phyloP scores from a whole-genome alignment of 2,797 vertebrate species.

The Crenuchus spilurus region DNA sequence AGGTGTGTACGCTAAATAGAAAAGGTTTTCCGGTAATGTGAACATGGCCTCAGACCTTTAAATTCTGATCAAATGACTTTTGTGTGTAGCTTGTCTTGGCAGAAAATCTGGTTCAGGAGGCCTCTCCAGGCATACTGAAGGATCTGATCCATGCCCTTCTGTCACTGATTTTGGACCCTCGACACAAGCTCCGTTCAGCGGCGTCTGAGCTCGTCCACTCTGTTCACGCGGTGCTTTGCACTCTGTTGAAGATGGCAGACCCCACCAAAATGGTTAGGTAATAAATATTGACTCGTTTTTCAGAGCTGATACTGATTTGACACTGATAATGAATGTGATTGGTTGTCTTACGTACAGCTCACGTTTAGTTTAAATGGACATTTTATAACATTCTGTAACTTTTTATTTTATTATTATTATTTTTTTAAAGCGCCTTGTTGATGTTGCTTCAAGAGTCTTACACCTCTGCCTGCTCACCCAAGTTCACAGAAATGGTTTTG shows the following conservation, averaged over 20 bases:
- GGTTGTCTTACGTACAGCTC: not conserved
- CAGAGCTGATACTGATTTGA: no score
- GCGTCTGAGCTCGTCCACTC: constrained; percentile 89
- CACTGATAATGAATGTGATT: not conserved
- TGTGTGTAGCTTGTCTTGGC: constrained; percentile 23
- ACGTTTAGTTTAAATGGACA: no score
- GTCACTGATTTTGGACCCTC: constrained; percentile 89
- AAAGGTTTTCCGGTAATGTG: no score
- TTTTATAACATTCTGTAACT: no score
- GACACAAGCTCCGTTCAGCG: constrained; percentile 84
- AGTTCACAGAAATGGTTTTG: constrained; percentile 95
- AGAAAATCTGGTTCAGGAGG: constrained; percentile 83
- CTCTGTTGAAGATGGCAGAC: constrained; percentile 93
- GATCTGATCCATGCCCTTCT: constrained; percentile 97
- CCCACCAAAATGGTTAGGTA: constrained; percentile 95
- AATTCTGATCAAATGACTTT: no score
- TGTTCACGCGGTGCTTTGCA: constrained; percentile 90
- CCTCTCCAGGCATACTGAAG: constrained; percentile 93
- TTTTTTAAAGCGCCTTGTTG: constrained; percentile 88
- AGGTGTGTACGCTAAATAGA: no score
- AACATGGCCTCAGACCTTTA: no score
- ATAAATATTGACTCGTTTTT: not conserved
- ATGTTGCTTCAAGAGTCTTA: constrained; percentile 94
- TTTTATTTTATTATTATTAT: no score
- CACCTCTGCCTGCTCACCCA: constrained; percentile 85